These are phyloP conservation scores for Danionella dracula DNA, from an alignment of 2,797 vertebrate genomes.

Conservation along the genomic window DNA sequence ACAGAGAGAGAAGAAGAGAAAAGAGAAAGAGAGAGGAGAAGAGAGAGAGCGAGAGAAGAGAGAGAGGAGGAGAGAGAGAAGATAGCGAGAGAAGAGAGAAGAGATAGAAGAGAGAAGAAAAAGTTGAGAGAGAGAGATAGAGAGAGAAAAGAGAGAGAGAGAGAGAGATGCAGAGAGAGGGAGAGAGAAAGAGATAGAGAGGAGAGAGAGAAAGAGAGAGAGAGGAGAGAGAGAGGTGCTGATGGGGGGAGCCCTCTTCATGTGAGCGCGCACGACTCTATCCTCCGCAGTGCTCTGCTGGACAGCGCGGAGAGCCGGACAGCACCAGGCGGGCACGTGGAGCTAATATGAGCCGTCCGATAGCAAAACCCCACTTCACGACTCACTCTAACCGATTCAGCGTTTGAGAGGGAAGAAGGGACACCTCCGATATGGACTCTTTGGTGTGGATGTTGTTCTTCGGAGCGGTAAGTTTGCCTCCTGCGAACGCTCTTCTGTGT, in stretches of 20 bases:
- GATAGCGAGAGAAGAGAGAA: too few species aligned
- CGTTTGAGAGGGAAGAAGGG: constrained; percentile 17
- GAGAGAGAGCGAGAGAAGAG: too few species aligned
- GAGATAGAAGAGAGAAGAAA: too few species aligned
- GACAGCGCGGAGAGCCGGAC: constrained; percentile 62
- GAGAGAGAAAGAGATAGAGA: constrained; percentile 23
- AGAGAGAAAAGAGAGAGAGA: background rate
- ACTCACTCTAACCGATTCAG: constrained; percentile 24
- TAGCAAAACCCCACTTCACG: constrained; percentile 44
- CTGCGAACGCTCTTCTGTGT: background rate
- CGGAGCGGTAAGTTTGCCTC: constrained; percentile 60
- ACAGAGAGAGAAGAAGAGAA: too few species aligned
- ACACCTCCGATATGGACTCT: constrained; percentile 56
- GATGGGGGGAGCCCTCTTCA: constrained; percentile 41
- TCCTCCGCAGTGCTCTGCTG: constrained; percentile 70
- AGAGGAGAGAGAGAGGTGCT: constrained; percentile 14
- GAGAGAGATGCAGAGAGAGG: constrained; percentile 11
- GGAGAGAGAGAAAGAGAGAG: constrained; percentile 21
- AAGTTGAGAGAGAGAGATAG: background rate
- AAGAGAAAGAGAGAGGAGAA: too few species aligned
- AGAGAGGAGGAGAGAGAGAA: background rate
- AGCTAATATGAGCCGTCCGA: constrained; percentile 57
- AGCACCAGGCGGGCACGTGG: constrained; percentile 37
- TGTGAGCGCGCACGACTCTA: constrained; percentile 49
- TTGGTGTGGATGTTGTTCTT: constrained; percentile 56